Base-by-base conservation (phyloP, 2,888 invertebrate genomes). In the Caenorhabditis sulstoni region DNA sequence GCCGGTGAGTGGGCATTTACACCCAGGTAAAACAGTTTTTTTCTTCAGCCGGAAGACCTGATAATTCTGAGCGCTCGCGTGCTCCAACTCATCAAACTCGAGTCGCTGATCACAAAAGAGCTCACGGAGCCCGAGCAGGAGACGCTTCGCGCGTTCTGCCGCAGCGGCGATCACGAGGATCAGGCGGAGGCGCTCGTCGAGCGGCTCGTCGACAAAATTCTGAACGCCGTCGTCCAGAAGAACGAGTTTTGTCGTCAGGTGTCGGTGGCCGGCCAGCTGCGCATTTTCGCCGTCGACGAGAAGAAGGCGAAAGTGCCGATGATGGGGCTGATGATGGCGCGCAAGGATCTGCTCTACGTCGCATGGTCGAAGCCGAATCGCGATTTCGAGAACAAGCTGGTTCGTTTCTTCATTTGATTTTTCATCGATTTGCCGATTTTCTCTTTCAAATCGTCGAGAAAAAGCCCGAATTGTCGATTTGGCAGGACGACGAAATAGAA, bases 231-330 rank as follows among this genome's bases (percentile, higher is more conserved):
- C 4, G 71, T 71, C 0, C 5, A 45, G 20, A 71, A 66, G 49
- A 78, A 78, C 41, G 78, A 78, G 12, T 65, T 55, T 37, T 18
- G 65, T 20, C 53, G 78, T 3, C 20, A 52, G 12, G 23, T 62
- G 1, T 18, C 29, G 0, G 49, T 78, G 55, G 59, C 78, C 3
- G 78, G 78, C 18, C 61, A 78, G 14, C 22, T 78, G 8, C 37
- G 71, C 35, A 53, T 78, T 44, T 78, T 71, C 49, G 71, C 71
- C 1, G 78, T 78, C 11, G 78, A 78, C 29, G 78, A 78, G 18
- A 71, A 67, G 20, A 71, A 67, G 23, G 70, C 78, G 11, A 71
- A 66, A 61, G 5, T 45, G 14, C 78, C 78, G 14, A 61, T 78
- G 78, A 71, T 71, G 53, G 78, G 66, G 4, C 37, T 78, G 18